Conservation (phyloP, 2,797 vertebrate species). For the Choloepus didactylus region DNA sequence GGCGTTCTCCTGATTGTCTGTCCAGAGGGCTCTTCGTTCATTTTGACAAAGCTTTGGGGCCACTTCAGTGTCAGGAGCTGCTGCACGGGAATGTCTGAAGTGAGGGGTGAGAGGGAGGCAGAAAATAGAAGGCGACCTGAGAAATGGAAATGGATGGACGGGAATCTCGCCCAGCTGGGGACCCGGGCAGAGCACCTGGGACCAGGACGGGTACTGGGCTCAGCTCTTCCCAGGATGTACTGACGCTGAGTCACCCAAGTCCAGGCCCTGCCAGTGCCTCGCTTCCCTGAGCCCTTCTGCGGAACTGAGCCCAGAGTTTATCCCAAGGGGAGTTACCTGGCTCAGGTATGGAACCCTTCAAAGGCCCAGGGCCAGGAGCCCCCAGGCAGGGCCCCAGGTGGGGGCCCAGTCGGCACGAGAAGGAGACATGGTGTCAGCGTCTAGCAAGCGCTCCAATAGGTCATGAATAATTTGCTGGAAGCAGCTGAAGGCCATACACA, state of each 20-base stretch:
- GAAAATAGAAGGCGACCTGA: neutral
- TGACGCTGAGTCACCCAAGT: fast-evolving
- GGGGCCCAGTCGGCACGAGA: slow-evolving; percentile 35
- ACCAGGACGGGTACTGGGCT: neutral
- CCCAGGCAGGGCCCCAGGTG: slow-evolving; percentile 14
- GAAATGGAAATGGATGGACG: neutral
- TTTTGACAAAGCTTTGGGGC: neutral
- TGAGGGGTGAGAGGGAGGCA: neutral
- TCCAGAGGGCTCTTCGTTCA: neutral
- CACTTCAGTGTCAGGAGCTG: neutral
- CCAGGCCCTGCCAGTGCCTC: neutral
- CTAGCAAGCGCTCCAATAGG: slow-evolving; percentile 70
- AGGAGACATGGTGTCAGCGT: slow-evolving; percentile 80
- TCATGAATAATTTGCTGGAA: slow-evolving; percentile 83
- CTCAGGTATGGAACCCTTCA: slow-evolving; percentile 67
- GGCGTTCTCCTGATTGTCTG: neutral
- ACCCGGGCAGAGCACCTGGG: neutral
- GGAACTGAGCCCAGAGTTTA: neutral
- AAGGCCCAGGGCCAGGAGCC: neutral
- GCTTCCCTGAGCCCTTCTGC: fast-evolving
- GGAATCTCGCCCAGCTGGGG: neutral
- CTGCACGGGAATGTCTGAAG: neutral
- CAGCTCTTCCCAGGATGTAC: neutral
- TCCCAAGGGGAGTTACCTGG: slow-evolving; percentile 46
- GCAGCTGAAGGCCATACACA: slow-evolving; percentile 66